These are phyloP conservation scores for Sinocyclocheilus anshuiensis DNA, from an alignment of 2,113 vertebrate species.

Conservation along the genomic window DNA sequence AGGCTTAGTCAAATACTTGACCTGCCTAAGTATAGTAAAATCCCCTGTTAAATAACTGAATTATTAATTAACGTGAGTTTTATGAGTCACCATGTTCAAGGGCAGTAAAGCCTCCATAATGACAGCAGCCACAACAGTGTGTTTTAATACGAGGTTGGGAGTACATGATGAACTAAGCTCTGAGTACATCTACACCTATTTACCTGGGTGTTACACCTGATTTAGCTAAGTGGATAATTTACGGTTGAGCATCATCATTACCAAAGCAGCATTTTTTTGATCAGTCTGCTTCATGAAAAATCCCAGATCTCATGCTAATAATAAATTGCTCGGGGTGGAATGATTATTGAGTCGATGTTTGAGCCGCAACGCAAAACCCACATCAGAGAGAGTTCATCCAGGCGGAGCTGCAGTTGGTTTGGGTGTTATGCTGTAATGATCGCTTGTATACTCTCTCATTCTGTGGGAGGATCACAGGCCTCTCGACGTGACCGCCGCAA, in stretches of 20 bases:
- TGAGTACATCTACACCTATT: background rate
- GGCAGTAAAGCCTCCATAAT: background rate
- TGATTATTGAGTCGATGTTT: background rate
- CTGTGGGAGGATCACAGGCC: slow-evolving; percentile 4
- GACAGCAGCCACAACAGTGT: background rate
- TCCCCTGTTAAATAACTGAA: slow-evolving; percentile 20
- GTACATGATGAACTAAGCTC: background rate
- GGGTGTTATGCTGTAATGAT: background rate
- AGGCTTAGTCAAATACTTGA: background rate
- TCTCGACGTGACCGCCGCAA: background rate
- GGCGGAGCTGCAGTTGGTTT: background rate
- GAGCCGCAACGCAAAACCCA: background rate
- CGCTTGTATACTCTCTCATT: background rate
- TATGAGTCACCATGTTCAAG: slow-evolving; percentile 22
- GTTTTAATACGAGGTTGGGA: background rate
- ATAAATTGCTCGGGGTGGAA: background rate
- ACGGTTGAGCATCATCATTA: background rate
- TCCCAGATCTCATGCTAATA: slow-evolving; percentile 5
- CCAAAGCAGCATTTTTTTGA: background rate
- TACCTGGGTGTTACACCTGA: slow-evolving; percentile 11
- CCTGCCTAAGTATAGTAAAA: slow-evolving; percentile 12
- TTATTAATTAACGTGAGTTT: slow-evolving; percentile 20
- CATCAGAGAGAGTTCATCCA: background rate
- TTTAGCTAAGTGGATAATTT: slow-evolving; percentile 26
- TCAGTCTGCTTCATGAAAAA: background rate